These are phyloP conservation scores for Montipora foliosa DNA, from an alignment of 64 coral and sea anemone genomes.

Conservation along the genomic window DNA sequence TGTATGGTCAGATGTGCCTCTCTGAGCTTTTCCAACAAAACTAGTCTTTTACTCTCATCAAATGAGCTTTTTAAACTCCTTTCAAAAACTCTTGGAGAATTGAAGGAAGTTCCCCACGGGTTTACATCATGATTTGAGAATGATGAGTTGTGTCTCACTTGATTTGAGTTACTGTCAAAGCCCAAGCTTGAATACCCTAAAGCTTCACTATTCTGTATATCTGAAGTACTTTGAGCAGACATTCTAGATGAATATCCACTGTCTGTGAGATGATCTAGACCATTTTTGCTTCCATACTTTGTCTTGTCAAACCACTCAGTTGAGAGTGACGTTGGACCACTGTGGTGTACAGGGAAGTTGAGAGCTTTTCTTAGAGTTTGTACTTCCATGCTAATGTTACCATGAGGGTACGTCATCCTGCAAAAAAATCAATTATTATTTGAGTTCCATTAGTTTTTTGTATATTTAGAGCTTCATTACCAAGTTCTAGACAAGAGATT, in stretches of 20 bases:
- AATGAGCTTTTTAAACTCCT: conserved; percentile 16
- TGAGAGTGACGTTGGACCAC: background rate
- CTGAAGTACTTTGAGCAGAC: background rate
- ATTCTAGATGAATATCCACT: conserved; percentile 47
- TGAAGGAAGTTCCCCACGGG: background rate
- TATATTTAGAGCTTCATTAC: too few relatives aligned
- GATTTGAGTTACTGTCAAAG: background rate
- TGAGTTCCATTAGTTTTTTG: too few relatives aligned
- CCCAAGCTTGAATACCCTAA: background rate
- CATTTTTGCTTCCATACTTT: background rate
- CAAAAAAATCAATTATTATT: background rate
- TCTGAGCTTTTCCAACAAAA: conserved; percentile 45
- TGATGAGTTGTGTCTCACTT: background rate
- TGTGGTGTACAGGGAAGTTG: background rate
- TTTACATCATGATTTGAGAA: background rate
- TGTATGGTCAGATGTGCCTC: conserved; percentile 52
- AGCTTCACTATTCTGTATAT: background rate
- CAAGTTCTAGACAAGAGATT: too few relatives aligned
- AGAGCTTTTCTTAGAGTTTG: conserved; percentile 13
- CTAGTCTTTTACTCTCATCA: conserved; percentile 42
- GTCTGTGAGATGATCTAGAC: background rate
- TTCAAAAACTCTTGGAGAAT: conserved; percentile 1
- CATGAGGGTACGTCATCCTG: background rate
- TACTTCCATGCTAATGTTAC: background rate
- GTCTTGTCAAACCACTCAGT: background rate